Base-by-base conservation (phyloP, 2,888 invertebrate species). In the Bimastos eiseni region DNA sequence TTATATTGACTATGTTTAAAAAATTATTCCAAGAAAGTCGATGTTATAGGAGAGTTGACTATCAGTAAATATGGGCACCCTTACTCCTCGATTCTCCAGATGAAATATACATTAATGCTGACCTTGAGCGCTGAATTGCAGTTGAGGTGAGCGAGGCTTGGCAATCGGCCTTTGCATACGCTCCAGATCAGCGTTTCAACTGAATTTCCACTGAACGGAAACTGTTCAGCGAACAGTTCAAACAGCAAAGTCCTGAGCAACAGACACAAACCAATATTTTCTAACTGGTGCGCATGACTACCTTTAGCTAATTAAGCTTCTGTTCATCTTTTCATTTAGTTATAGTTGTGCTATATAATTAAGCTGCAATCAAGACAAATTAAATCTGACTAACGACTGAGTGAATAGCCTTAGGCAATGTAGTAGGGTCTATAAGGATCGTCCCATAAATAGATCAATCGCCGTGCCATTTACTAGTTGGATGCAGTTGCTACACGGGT, bases 161-260 rank as follows among this genome's bases (percentile, higher is more conserved):
- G 94, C 34, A 93, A 93, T 37, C 93, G 92, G 4, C 99, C 99
- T 94, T 97, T 97, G 30, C 99, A 98, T 90, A 98, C 98, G 95
- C 98, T 98, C 98, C 98, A 99, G 94, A 99, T 98, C 91, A 99
- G 97, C 4, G 98, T 97, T 95, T 99, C 98, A 0, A 98, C 97
- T 36, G 98, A 97, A 94, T 93, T 97, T 94, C 98, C 97, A 94
- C 97, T 97, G 95, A 98, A 98, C 0, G 99, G 98, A 96, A 98
- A 98, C 94, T 98, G 98, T 1, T 98, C 98, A 93, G 98, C 98
- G 89, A 99, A 96, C 90, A 99, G 96, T 95, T 99, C 99, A 95
- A 98, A 99, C 98, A 98, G 99, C 70, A 99, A 97, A 89, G 99
- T 99, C 90, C 98, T 98, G 93, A 33, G 93, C 92, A 13, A 38